phyloP scores from a whole-genome alignment of 2,888 invertebrate genomes.

The Euphydryas editha region DNA sequence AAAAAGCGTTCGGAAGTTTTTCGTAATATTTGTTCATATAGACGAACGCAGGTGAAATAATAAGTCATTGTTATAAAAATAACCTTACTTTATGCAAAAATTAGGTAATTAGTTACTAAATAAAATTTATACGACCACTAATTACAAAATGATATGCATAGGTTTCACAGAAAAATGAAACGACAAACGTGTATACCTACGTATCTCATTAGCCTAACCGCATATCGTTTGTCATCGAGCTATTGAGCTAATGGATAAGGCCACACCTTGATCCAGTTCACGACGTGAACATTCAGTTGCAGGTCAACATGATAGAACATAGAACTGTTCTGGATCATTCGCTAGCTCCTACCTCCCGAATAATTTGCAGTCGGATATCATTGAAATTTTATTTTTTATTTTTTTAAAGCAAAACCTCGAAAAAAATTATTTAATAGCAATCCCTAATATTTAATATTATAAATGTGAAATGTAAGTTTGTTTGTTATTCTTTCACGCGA shows the following conservation, averaged over 20 bases:
- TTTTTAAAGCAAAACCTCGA: too few relatives aligned
- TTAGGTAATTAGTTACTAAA: constrained; percentile 1
- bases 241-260: constrained; percentile 69
- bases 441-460: too few relatives aligned
- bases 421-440: too few relatives aligned
- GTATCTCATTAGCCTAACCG: constrained; percentile 17
- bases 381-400: background rate
- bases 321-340: constrained; percentile 53
- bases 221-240: constrained; percentile 39
- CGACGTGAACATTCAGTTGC: constrained; percentile 45
- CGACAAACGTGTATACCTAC: constrained; percentile 4
- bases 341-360: constrained; percentile 49
- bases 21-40: background rate
- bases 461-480: too few relatives aligned
- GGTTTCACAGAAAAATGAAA: constrained; percentile 5
- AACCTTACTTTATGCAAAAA: background rate
- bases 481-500: too few relatives aligned
- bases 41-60: background rate
- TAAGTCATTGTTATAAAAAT: background rate
- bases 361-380: constrained; percentile 26
- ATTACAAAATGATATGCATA: background rate
- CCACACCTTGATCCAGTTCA: constrained; percentile 73
- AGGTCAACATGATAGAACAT: constrained; percentile 13
- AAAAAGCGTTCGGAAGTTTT: background rate
- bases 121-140: background rate